Base-by-base conservation (phyloP, 1,140 invertebrate species). In the Frieseomelitta varia region DNA sequence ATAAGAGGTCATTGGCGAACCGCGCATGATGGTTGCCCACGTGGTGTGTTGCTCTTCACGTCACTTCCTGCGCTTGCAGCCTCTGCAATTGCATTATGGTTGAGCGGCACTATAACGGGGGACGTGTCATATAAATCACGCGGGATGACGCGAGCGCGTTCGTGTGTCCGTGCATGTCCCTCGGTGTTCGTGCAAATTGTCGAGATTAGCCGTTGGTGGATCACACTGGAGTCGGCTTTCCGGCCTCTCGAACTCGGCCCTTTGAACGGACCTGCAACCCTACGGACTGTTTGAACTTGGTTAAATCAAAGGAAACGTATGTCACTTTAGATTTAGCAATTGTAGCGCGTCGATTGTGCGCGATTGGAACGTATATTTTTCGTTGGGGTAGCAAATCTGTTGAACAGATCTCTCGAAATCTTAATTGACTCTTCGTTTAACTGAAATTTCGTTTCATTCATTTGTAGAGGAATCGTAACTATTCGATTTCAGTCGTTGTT, bases 141-240 rank as follows among this genome's bases (percentile, higher is more conserved):
- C 34, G 68, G 82, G 67, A 81, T 89, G 88, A 85, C 88, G 68
- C n/a, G n/a, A n/a, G 77, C 81, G n/a, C n/a, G n/a, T n/a, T n/a
- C n/a, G 72, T 69, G 79, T 89, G 63, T 74, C 61, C 14, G 55
- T 83, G 21, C 65, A 65, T 51, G 88, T 85, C 79, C 78, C 85
- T 58, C 77, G 65, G 61, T 74, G 79, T 90, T 47, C 79, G 75
- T 85, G 74, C 91, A 91, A 92, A 92, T 92, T 92, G 87, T 80
- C 74, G 77, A 85, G 84, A 92, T 92, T 92, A 92, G 84, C 90
- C 84, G 90, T 85, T 81, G 76, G 61, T 79, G 86, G 67, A 89
- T 88, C 88, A 85, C 83, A 47, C 39, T 47, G 8, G 79, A 89
- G 85, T 86, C 80, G 76, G 15, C 83, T 75, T 87, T 85, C 79